Base-by-base conservation (phyloP, 2,113 vertebrate genomes). In the Eulemur macaco region DNA sequence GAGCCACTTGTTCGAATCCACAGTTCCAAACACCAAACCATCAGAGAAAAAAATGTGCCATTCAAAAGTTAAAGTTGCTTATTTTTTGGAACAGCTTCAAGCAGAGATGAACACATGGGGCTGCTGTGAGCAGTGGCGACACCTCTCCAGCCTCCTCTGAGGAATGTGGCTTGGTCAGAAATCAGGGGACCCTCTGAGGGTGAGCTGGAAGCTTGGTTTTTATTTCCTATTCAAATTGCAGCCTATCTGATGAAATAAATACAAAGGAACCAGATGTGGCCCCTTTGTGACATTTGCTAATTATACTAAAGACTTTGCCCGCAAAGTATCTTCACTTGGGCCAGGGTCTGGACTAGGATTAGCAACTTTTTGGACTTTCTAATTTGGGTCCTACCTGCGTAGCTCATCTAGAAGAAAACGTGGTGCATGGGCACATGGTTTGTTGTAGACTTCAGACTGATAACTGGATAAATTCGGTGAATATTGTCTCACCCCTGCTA, bases 161-260 rank as follows among this genome's bases (percentile, higher is more conserved):
- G 2, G 73, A 80, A 50, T 6, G 21, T 66, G 20, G 29, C 68
- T 52, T 54, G 50, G 63, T 73, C 64, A 74, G 82, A 84, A 91
- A 69, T 18, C 20, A 69, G 71, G 52, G 60, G n/a, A 58, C 29
- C n/a, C 14, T 66, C 45, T 56, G 74, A 73, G 39, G 47, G 5
- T 88, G 69, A 45, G 17, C 6, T 50, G 45, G 69, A 56, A 56
- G 58, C 1, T 63, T 5, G 31, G 5, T 94, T 87, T 91, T 64
- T 13, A 78, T 95, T 95, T 95, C 77, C 83, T 83, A 52, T 73
- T 73, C 77, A 39, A 78, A 94, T 68, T 87, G 78, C 8, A 31
- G 54, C 17, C 83, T 91, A 20, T 78, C 71, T 88, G 77, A 80
- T 58, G 69, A 91, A 52, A 84, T 78, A 84, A 84, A 91, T 14